These are phyloP conservation scores for Centruroides sculpturatus DNA, from an alignment of 1,140 invertebrate species.

Conservation along the genomic window DNA sequence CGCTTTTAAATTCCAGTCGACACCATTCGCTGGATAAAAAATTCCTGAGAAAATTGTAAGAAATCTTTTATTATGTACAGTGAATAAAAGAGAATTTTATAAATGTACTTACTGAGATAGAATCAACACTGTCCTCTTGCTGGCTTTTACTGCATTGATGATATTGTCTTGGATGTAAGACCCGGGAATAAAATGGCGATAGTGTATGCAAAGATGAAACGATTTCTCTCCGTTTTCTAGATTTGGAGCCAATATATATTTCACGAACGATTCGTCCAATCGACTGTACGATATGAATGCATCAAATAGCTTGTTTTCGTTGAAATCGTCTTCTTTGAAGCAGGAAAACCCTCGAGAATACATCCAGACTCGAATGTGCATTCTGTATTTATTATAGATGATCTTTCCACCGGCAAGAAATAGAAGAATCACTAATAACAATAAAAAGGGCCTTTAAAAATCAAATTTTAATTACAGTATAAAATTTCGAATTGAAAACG, in stretches of 20 bases:
- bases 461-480: too few relatives aligned
- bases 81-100: constrained; percentile 21
- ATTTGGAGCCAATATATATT: background rate
- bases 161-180: constrained; percentile 65
- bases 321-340: constrained; percentile 46
- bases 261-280: constrained; percentile 49
- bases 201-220: constrained; percentile 48
- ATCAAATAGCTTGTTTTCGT: constrained; percentile 60
- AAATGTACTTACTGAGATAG: constrained; percentile 42
- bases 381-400: constrained; percentile 78
- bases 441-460: too few relatives aligned
- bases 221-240: constrained; percentile 38
- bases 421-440: constrained; percentile 1
- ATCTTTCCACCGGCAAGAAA: constrained; percentile 12
- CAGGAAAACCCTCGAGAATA: constrained; percentile 57
- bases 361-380: constrained; percentile 54
- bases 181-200: constrained; percentile 52
- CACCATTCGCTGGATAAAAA: constrained; percentile 26
- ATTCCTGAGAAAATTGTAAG: constrained; percentile 22
- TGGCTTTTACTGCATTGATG: constrained; percentile 51
- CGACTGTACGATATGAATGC: constrained; percentile 74
- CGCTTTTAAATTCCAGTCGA: constrained; percentile 23
- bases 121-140: constrained; percentile 61
- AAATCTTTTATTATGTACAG: constrained; percentile 20
- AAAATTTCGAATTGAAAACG: too few relatives aligned